Conservation (phyloP, 2,797 vertebrate genomes). For the Tragopan temminckii region DNA sequence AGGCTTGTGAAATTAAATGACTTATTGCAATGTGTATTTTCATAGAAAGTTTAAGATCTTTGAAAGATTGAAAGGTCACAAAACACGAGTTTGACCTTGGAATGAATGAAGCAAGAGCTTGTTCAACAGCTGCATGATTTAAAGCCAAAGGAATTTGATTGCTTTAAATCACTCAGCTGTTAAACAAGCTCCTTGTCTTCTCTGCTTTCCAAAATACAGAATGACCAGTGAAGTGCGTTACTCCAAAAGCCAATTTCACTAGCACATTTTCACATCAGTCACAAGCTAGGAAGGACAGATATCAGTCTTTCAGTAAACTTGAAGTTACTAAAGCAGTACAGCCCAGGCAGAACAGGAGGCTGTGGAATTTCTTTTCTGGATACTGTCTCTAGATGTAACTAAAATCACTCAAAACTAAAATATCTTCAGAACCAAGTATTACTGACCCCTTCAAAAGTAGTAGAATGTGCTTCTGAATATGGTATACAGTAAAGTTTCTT, state of each 20-base stretch:
- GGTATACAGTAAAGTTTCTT: not conserved
- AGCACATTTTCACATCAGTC: not conserved
- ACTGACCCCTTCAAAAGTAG: not conserved
- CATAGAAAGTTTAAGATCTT: not conserved
- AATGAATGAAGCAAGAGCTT: slow-evolving; percentile 23
- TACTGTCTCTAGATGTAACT: not conserved
- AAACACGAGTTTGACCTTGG: not conserved
- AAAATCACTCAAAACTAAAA: slow-evolving; percentile 1
- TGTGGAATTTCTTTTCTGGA: not conserved
- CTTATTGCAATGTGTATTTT: not conserved
- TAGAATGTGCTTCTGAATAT: not conserved
- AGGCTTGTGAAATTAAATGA: not conserved
- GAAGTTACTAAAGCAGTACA: not conserved
- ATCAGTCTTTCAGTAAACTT: not conserved
- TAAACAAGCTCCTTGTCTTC: not conserved
- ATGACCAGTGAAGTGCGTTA: not conserved
- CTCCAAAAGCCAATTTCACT: not conserved
- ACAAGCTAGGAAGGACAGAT: not conserved
- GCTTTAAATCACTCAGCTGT: slow-evolving; percentile 42
- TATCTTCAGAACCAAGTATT: not conserved
- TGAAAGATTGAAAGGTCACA: slow-evolving; percentile 4
- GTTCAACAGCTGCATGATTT: slow-evolving; percentile 30
- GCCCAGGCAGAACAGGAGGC: not conserved
- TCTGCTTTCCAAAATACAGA: not conserved
- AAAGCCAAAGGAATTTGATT: slow-evolving; percentile 18